Base-by-base conservation (phyloP, 2,797 vertebrate species). In the Geotrypetes seraphini region DNA sequence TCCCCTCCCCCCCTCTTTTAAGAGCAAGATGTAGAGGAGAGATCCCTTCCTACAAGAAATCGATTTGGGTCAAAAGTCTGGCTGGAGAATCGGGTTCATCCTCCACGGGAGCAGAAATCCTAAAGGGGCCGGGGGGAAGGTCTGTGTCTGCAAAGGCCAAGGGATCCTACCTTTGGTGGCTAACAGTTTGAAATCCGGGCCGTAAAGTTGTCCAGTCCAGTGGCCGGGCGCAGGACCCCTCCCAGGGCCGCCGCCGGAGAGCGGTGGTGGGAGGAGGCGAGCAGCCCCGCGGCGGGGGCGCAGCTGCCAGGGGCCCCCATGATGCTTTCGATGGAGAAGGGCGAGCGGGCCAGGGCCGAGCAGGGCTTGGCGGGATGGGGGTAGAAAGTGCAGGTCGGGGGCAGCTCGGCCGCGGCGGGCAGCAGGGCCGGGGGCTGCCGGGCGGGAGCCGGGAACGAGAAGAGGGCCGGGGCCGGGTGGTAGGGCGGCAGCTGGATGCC, bases 291-390 rank as follows among this genome's bases (percentile, higher is more conserved):
- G 35, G 43, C 22, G 23, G 43, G 7, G 25, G 10, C 20, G 20
- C 43, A 33, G 60, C 78, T 83, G 30, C 80, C 38, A 5, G 83
- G 71, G 28, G 84, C 85, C 4, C 90, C 92, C 56, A 95, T 94
- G 67, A 96, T 85, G 47, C 89, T 95, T 63, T 95, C 92, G 65
- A 96, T 96, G 71, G 91, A 95, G 77, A 95, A 95, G 12, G 92
- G 85, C 3, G 92, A 89, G 7, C 70, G 51, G 41, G 69, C 47
- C 50, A 75, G 46, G 5, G 58, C 50, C 22, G 56, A 53, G 10
- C 41, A 22, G 26, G 50, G 28, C 36, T 63, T 73, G 38, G 70
- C 69, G 43, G 6, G 85, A 50, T 4, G 66, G 50, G 62, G 80
- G 43, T 84, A 92, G 75, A 92, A 93, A 43, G 67, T 54, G 28